Base-by-base conservation (phyloP, 2,797 vertebrate genomes). In the Thunnus albacares region DNA sequence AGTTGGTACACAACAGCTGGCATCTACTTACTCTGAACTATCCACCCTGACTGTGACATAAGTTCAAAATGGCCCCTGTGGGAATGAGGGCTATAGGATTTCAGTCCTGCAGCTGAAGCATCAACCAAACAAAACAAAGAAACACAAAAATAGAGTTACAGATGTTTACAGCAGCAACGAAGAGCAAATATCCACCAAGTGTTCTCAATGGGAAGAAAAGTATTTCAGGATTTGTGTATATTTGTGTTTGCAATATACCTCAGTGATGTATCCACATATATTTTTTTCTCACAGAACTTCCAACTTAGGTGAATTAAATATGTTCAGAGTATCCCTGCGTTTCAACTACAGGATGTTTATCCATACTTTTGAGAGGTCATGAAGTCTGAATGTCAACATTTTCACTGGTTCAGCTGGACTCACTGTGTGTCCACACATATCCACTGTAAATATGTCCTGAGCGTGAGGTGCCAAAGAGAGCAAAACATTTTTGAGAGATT, bases 301-400 rank as follows among this genome's bases (percentile, higher is more conserved):
- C 14, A 53, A n/a, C 18, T 5, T 8, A 58, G 14, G 14, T 55
- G 45, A 72, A 41, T 52, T 47, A 9, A 18, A 53, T 76, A 49
- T n/a, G 49, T 30, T 41, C 18, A 28, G 47, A 57, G 43, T 51
- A 28, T 61, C 47, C 47, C 66, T 49, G 2, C 28, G 67, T 65
- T 67, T 87, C 52, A 74, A 60, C 80, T 58, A 57, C 85, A 84
- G 77, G 84, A 87, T 89, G 84, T 92, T 92, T 92, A 86, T 83
- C 47, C 83, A 79, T 58, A 82, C 71, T 87, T 47, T 51, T 70
- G 14, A 20, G 64, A 64, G 68, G 56, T 73, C 52, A 47, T 43
- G 5, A 72, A 71, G 41, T 47, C 74, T 22, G 35, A 77, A 77
- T 49, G 67, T 86, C 77, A 75, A 81, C 71, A 75, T 68, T 49